Evolutionary conservation across 1,140 invertebrate genomes (phyloP), one percentile per base, ranked within the genome.

Genomic region (Penaeus indicus): DNA sequence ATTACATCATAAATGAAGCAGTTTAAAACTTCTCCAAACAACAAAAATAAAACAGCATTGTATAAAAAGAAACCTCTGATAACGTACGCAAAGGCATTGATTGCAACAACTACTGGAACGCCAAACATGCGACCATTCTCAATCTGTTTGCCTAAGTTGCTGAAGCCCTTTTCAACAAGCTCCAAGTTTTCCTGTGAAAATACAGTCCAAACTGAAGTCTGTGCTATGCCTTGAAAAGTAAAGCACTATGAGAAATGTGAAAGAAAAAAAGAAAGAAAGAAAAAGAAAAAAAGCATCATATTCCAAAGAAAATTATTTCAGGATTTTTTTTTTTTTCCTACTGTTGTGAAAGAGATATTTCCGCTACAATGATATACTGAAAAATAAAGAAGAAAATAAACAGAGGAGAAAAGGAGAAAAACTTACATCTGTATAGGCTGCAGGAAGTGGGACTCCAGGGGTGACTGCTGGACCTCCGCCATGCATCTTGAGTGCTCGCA

Each of bases 401-500:
- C 42, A 88, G 81, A 16, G 16, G 16, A 1, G 16, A 54, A 16
- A 54, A 54, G 16, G 16, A 16, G 54, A 54, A 16, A 54, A 13
- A 54, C 10, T 80, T 90, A 92, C 94, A 90, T 97, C 93, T 5
- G 94, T 93, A 92, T 99, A 99, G 91, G 96, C 97, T 77, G 95
- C 94, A 82, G 97, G 95, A 0, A 99, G 93, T 0, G 97, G 96
- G 25, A 95, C 93, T 2, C 98, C 98, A 7, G 98, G 95, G 0
- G 95, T 95, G 22, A 99, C 98, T 0, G 95, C 91, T 5, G 98
- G 97, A 0, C 98, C 99, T 84, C 98, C 98, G 25, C 99, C 99
- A 93, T 99, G 99, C 97, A 99, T 99, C 94, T 99, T 99, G 47
- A 99, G 94, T 22, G 99, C 98, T 91, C 98, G 94, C 21, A 99